These are phyloP conservation scores for Molorchus minor DNA, from an alignment of 2,888 invertebrate species.

Conservation along the genomic window DNA sequence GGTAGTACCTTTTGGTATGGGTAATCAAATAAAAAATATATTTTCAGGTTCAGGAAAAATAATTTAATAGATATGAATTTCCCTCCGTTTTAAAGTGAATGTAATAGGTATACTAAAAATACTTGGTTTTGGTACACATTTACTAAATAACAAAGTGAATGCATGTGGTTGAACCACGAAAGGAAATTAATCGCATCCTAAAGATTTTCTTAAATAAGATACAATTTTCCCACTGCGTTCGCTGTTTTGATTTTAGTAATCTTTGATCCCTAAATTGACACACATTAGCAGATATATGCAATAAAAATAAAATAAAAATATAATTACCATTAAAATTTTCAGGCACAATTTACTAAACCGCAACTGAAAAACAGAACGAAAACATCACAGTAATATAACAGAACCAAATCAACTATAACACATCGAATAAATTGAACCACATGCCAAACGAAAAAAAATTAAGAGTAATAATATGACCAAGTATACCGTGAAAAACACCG, in stretches of 20 bases:
- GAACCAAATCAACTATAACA: constrained; percentile 14
- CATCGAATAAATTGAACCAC: constrained; percentile 9
- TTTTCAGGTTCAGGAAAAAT: too few species aligned
- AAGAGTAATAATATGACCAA: neutral
- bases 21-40: neutral
- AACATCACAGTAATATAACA: constrained; percentile 15
- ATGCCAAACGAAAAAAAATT: constrained; percentile 4
- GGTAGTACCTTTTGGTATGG: too few species aligned
- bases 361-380: constrained; percentile 15
- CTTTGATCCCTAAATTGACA: neutral
- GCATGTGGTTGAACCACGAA: neutral
- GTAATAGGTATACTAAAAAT: too few species aligned
- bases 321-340: constrained; percentile 18
- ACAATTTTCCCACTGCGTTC: neutral
- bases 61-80: too few species aligned
- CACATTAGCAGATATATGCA: neutral
- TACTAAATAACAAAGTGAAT: neutral
- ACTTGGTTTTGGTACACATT: neutral
- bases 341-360: constrained; percentile 3
- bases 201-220: neutral
- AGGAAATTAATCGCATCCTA: neutral
- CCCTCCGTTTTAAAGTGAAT: too few species aligned
- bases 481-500: constrained; percentile 16
- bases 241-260: too few species aligned
- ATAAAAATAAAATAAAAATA: constrained; percentile 9